These are phyloP conservation scores for Helicoverpa armigera DNA, from an alignment of 1,140 invertebrate species.

Conservation along the genomic window DNA sequence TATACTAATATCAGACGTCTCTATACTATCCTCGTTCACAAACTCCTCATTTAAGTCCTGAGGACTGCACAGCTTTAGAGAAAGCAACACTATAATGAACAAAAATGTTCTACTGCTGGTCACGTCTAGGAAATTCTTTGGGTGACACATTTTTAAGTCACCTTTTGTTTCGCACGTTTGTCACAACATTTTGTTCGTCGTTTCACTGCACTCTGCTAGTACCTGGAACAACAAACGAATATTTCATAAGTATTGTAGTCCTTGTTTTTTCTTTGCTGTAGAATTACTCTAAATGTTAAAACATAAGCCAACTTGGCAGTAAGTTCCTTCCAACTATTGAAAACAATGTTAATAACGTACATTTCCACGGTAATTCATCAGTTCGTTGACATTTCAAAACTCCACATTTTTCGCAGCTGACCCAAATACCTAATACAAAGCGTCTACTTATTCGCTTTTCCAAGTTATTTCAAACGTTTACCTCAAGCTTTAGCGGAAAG, in stretches of 20 bases:
- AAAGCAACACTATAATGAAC: conserved; percentile 79
- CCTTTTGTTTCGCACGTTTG: conserved; percentile 54
- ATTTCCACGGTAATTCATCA: not conserved
- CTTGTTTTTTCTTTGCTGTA: not conserved
- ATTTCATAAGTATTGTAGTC: not conserved
- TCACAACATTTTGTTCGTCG: conserved; percentile 70
- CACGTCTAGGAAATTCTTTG: conserved; percentile 71
- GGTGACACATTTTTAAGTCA: conserved; percentile 73
- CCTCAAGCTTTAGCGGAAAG: conserved; percentile 14
- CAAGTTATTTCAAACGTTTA: conserved; percentile 38
- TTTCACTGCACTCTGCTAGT: conserved; percentile 13
- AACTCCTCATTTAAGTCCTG: conserved; percentile 81
- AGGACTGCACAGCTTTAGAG: conserved; percentile 79
- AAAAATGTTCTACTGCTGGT: conserved; percentile 77
- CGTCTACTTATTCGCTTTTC: conserved; percentile 4
- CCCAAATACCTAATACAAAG: not conserved
- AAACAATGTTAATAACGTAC: not conserved
- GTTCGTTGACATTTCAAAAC: not conserved
- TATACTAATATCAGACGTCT: conserved; percentile 67
- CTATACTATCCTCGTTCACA: conserved; percentile 74
- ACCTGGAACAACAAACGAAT: conserved; percentile 58
- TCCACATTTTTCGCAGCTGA: not conserved
- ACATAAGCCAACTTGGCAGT: no score
- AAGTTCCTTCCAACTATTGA: not conserved
- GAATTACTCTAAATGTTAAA: no score